Evolutionary conservation across 2,888 invertebrate species (phyloP), one percentile per base, ranked within the genome.

Genomic region (Heteropelma amictum): DNA sequence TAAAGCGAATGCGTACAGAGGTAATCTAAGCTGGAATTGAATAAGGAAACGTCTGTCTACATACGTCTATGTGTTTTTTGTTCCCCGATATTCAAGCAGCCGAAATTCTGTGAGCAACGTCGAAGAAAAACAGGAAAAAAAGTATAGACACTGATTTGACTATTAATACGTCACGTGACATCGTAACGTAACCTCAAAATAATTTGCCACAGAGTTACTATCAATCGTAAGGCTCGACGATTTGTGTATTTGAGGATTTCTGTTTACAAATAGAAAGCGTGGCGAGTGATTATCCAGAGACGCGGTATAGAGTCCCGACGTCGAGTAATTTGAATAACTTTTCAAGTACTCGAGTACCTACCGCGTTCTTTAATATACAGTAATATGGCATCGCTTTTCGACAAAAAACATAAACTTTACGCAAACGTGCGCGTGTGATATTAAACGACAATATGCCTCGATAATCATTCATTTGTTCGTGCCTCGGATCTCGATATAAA

Each of bases 91-190:
- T n/a, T n/a, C n/a, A n/a, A n/a, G n/a, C n/a, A n/a, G n/a, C 30
- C 7, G 30, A 30, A 30, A 30, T 30, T 1, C 30, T 10, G 30
- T 1, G 30, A 8, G 38, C 1, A 0, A 7, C 7, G 12, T 30
- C 8, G 3, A 28, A 3, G 28, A 14, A 17, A 6, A 26, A 6
- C 5, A n/a, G 28, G 1, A 12, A 7, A 28, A 7, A n/a, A 8
- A 8, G 14, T 69, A n/a, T 12, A 51, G 47, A 64, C 64, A 12
- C 40, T 30, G 12, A 47, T 70, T 74, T 64, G 74, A 74, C 60
- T 42, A 17, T 28, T 53, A n/a, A n/a, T 65, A n/a, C 56, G 60
- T 74, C 70, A 74, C 74, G 74, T 74, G 70, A 74, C 60, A 45
- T 12, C 3, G n/a, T 51, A 54, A 64, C 74, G 26, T 74, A 74